A percentile compares a stretch with the other conserved stretches of the same genome.
phyloP scores from a whole-genome alignment of 1,140 invertebrate species.

The Mizuhopecten yessoensis region DNA sequence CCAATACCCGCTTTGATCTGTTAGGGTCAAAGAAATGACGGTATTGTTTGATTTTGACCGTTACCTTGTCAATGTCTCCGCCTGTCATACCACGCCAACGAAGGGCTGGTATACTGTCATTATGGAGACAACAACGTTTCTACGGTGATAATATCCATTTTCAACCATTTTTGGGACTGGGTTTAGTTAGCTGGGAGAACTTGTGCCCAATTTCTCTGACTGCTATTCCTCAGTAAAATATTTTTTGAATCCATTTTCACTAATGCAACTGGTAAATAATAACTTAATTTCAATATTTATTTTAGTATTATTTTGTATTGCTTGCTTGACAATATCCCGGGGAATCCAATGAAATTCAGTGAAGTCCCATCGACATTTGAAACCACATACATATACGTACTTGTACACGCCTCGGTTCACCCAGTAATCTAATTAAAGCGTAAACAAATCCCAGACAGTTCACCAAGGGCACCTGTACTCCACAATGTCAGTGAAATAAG shows the following conservation, averaged over 20 bases:
- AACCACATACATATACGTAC: neutral
- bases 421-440: slow-evolving; percentile 35
- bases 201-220: too few species aligned
- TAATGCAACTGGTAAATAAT: neutral
- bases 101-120: neutral
- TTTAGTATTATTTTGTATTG: neutral
- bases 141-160: neutral
- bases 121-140: neutral
- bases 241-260: too few species aligned
- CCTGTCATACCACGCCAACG: neutral
- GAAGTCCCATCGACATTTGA: neutral
- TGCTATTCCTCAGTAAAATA: too few species aligned
- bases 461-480: neutral
- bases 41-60: neutral
- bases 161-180: too few species aligned
- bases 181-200: too few species aligned
- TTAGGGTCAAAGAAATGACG: neutral
- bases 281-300: neutral
- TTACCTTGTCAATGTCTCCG: neutral
- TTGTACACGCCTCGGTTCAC: neutral
- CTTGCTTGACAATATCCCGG: neutral
- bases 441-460: neutral
- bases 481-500: neutral
- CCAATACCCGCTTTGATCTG: neutral
- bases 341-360: neutral